phyloP scores from a whole-genome alignment of 2,797 vertebrate species.

The Poeciliopsis gracilis region DNA sequence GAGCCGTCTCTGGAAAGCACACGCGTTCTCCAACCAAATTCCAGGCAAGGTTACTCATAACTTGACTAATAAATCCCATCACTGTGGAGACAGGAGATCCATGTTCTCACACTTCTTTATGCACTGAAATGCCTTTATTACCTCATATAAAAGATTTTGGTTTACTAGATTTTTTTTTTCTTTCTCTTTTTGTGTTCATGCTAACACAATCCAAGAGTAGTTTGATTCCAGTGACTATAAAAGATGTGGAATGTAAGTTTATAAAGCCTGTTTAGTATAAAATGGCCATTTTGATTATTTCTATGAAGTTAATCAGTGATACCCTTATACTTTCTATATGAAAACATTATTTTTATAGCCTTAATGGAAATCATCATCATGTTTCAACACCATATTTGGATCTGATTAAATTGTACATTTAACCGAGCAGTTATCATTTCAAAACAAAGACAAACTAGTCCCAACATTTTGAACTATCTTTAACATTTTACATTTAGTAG shows the following conservation, averaged over 20 bases:
- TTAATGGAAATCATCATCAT: background rate
- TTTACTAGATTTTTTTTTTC: background rate
- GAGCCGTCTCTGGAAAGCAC: conserved; percentile 31
- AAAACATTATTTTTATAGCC: background rate
- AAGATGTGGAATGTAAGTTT: background rate
- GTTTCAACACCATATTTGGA: background rate
- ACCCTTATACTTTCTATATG: background rate
- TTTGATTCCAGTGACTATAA: background rate
- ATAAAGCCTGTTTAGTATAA: background rate
- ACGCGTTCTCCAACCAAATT: conserved; percentile 41
- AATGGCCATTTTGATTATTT: background rate
- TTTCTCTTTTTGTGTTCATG: background rate
- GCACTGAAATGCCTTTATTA: background rate
- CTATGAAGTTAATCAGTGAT: background rate
- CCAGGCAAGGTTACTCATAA: conserved; percentile 45
- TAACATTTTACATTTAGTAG: background rate
- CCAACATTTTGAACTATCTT: background rate
- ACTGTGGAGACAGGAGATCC: conserved; percentile 17
- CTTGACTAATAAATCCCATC: conserved; percentile 31
- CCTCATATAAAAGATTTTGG: background rate
- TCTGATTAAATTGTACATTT: background rate
- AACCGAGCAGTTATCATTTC: background rate
- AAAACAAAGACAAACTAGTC: background rate
- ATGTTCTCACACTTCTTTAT: background rate
- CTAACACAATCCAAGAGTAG: background rate